Conservation (phyloP, 2,888 invertebrate genomes). For the Sturmia bella region DNA sequence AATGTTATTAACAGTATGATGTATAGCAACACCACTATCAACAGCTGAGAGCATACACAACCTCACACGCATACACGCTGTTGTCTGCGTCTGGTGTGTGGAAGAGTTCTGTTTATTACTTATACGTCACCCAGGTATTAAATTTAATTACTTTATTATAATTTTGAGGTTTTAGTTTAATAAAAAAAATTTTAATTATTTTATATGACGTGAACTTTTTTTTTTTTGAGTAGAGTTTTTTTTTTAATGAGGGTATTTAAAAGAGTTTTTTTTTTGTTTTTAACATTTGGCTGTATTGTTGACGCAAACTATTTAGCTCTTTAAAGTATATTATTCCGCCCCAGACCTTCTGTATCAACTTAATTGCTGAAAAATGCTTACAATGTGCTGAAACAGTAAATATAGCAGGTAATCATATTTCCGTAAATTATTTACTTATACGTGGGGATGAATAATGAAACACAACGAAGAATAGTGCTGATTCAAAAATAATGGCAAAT, state of each 20-base stretch:
- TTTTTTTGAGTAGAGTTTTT: slow-evolving; percentile 13
- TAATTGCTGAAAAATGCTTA: too few relatives aligned
- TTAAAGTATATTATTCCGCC: too few relatives aligned
- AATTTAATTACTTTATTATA: slow-evolving; percentile 66
- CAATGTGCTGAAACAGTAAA: too few relatives aligned
- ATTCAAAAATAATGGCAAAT: too few relatives aligned
- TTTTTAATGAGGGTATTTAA: slow-evolving; percentile 7
- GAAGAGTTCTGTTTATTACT: slow-evolving; percentile 47
- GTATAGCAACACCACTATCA: slow-evolving; percentile 8
- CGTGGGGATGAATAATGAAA: too few relatives aligned
- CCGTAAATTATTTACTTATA: too few relatives aligned
- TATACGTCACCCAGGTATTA: slow-evolving; percentile 65
- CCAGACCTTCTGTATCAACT: too few relatives aligned
- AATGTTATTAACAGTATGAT: slow-evolving; percentile 66
- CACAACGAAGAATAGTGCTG: too few relatives aligned
- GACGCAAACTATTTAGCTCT: too few relatives aligned
- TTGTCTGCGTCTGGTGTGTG: background rate
- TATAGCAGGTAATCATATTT: too few relatives aligned
- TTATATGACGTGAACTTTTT: slow-evolving; percentile 23
- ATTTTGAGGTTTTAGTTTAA: slow-evolving; percentile 52
- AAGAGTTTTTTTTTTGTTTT: background rate
- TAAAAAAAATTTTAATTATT: slow-evolving; percentile 52
- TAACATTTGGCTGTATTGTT: too few relatives aligned
- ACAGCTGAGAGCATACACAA: background rate
- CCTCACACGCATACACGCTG: background rate